Evolutionary conservation across 2,888 invertebrate genomes (phyloP).

Genomic region (Acronicta leporina): DNA sequence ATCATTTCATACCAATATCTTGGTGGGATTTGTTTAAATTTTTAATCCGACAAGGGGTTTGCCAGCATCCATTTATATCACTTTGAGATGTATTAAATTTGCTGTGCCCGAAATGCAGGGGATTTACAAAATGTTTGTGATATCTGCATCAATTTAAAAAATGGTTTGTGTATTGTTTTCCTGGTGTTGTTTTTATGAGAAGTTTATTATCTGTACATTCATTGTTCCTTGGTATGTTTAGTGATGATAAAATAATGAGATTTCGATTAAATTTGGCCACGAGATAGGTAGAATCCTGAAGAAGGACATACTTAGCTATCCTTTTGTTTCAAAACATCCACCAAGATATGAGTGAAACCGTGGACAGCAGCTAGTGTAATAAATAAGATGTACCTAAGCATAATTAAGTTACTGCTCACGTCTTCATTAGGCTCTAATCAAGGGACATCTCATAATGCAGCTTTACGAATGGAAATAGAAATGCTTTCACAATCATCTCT

Average conservation of each 20-base stretch:
- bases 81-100: constrained; percentile 55
- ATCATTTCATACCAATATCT: constrained; percentile 76
- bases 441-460: constrained; percentile 24
- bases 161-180: not conserved
- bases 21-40: constrained; percentile 72
- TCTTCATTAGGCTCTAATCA: constrained; percentile 39
- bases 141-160: not conserved
- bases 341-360: too few relatives aligned
- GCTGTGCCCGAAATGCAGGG: constrained; percentile 8
- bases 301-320: too few relatives aligned
- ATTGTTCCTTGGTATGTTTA: too few relatives aligned
- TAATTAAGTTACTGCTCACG: constrained; percentile 24
- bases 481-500: constrained; percentile 47
- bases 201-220: too few relatives aligned
- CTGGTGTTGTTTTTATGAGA: not conserved
- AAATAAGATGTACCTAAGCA: constrained; percentile 14
- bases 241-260: too few relatives aligned
- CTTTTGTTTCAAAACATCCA: too few relatives aligned
- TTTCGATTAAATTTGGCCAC: too few relatives aligned
- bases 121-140: constrained; percentile 11
- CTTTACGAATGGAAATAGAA: constrained; percentile 40
- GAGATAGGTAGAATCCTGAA: not conserved
- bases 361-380: not conserved
- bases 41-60: constrained; percentile 66
- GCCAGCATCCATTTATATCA: constrained; percentile 65